Evolutionary conservation across 2,113 vertebrate species (phyloP), one percentile per base, ranked within the genome.

Genomic region (Paratilapia polleni): DNA sequence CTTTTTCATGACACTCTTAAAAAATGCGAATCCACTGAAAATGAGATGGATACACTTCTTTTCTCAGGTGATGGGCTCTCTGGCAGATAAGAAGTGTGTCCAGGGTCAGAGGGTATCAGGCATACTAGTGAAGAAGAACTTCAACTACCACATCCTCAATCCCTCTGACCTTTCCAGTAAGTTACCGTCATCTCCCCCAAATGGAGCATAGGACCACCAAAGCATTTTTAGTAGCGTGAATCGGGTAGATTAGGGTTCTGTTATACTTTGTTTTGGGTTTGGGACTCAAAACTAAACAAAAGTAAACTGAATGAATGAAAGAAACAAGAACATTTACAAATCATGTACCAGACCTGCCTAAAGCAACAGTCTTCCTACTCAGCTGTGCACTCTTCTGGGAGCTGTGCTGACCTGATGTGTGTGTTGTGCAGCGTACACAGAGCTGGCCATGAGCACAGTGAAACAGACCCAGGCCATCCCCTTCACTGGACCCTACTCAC

Each of bases 71-170:
- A 99, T 99, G 98, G 98, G 98, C 14, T 98, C 94, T 82, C 96
- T 99, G 90, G 98, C 98, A 80, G 98, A 99, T 95, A 98, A 97
- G 93, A 99, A 98, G 89, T 97, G 97, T 90, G 94, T 94, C 47
- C 98, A 99, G 92, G 97, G 97, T 81, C 97, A 99, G 89, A 96
- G 97, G 70, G 97, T 99, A 85, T 99, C 98, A 19, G 98, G 98
- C 58, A 99, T 99, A 82, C 95, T 99, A 28, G 98, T 99, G 86
- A 99, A 99, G 87, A 97, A 98, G 90, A 99, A 99, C 95, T 99
- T 99, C 92, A 99, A 97, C 91, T 99, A 99, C 89, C 98, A 99
- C 91, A 99, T 99, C 86, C 98, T 99, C 89, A 97, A 97, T 80
- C 97, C 98, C 0, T 98, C 97, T 41, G 98, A 99, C 87, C 96